A percentile compares a stretch with the other conserved stretches of the same genome.
Evolutionary conservation across 2,797 vertebrate genomes (phyloP).

Genomic region (Babyrousa celebensis): DNA sequence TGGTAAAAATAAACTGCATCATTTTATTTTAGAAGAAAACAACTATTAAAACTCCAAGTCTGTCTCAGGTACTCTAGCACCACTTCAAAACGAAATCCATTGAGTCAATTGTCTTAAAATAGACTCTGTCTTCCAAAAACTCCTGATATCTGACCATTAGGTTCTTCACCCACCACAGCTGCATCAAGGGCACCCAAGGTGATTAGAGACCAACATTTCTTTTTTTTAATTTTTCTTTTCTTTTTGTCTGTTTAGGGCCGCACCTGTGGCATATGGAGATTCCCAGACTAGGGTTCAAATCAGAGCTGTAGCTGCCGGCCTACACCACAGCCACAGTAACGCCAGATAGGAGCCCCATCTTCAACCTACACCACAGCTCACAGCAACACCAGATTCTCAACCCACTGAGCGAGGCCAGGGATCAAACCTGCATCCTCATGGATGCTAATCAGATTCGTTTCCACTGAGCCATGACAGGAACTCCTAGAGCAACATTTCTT

Average conservation of each 20-base stretch:
- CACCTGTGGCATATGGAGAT: no score
- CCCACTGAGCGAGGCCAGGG: no score
- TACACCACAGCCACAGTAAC: no score
- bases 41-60: background rate
- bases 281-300: no score
- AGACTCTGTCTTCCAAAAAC: constrained; percentile 14
- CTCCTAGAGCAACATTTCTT: background rate
- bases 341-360: no score
- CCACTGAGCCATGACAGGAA: no score
- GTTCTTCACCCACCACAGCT: background rate
- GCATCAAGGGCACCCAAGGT: background rate
- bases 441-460: no score
- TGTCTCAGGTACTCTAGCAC: background rate
- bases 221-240: background rate
- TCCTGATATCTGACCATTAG: background rate
- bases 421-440: no score
- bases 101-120: constrained; percentile 33
- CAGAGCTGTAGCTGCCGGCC: no score
- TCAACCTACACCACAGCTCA: no score
- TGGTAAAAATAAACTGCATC: constrained; percentile 67
- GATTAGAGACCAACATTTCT: background rate
- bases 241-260: no score
- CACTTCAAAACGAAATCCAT: background rate
- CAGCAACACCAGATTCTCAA: no score
- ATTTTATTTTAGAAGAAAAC: constrained; percentile 70